Evolutionary conservation across 2,888 invertebrate genomes (phyloP), one percentile per base, ranked within the genome.

Genomic region (Yponomeuta evonymella): DNA sequence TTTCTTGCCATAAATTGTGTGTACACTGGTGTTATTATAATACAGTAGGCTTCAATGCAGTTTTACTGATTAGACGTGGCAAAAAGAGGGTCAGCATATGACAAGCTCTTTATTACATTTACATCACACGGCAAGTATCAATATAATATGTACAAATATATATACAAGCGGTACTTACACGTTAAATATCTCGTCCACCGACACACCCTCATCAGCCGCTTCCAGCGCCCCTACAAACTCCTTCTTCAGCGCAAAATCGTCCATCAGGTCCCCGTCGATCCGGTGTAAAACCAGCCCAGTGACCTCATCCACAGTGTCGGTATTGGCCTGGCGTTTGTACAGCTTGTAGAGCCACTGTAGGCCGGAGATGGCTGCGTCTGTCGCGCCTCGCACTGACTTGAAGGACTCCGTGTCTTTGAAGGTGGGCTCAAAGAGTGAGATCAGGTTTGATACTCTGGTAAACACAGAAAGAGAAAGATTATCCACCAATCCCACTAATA

Each of bases 321-420:
- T 72, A 2, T 76, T 73, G 1, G 76, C 74, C 70, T 78, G 79
- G n/a, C 77, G 77, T n/a, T 79, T 73, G 68, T 88, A 75, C 67
- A 80, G 74, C 76, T 81, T 86, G 72, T 83, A 76, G 69, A 90
- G 75, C 79, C 86, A 92, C 74, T 82, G 79, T 0, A 87, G 71
- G 0, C 82, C 84, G 36, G 78, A 73, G 0, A 86, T 78, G 6
- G 80, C 70, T 0, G 81, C 77, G 58, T 91, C 87, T 0, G 83
- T 75, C 1, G 88, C 71, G 11, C 86, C 86, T 75, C 80, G 78
- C 0, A 90, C 71, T 0, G 84, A 76, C 75, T 81, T 81, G 74
- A 81, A 93, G 0, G 84, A 78, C 70, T 87, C 79, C 1, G 92
- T 90, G 29, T 88, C 85, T 1, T 86, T 84, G 74, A 90, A 92